These are phyloP conservation scores for Allygus modestus DNA, from an alignment of 2,888 invertebrate genomes.

Conservation along the genomic window DNA sequence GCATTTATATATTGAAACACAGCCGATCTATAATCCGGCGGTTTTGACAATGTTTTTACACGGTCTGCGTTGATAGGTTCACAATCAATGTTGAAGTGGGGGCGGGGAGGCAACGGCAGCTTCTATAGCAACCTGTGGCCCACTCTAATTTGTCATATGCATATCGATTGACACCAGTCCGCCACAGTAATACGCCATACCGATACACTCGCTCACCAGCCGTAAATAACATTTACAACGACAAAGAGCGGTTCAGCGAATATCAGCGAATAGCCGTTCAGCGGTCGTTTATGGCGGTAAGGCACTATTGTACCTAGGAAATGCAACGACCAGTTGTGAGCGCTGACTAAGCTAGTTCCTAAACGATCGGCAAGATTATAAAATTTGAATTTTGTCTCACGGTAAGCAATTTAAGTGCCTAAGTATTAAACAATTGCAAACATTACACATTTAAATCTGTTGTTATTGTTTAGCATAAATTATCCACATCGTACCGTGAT, in stretches of 20 bases:
- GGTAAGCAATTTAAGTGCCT: too few species aligned
- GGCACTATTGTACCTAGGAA: too few species aligned
- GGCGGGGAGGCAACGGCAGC: background rate
- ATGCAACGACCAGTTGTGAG: too few species aligned
- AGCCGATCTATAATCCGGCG: slow-evolving; percentile 33
- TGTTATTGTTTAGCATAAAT: too few species aligned
- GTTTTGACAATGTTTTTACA: slow-evolving; percentile 38
- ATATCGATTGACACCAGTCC: slow-evolving; percentile 37
- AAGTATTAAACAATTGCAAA: too few species aligned
- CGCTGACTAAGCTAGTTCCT: too few species aligned
- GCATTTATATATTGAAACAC: slow-evolving; percentile 32
- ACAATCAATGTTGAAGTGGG: slow-evolving; percentile 31
- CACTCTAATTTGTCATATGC: slow-evolving; percentile 61
- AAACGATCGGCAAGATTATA: too few species aligned
- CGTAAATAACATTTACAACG: slow-evolving; percentile 27
- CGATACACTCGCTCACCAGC: slow-evolving; percentile 20
- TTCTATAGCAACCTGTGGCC: slow-evolving; percentile 48
- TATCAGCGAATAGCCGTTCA: too few species aligned
- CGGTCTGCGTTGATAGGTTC: slow-evolving; percentile 39
- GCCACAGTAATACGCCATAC: background rate
- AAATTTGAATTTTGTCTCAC: too few species aligned
- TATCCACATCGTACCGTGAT: too few species aligned
- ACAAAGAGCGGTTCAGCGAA: background rate
- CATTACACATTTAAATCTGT: too few species aligned
- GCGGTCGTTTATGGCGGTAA: too few species aligned